Percentiles rank a stretch among this genome's conserved stretches.
phyloP scores from a whole-genome alignment of 1,140 invertebrate species.

The Delia radicum region DNA sequence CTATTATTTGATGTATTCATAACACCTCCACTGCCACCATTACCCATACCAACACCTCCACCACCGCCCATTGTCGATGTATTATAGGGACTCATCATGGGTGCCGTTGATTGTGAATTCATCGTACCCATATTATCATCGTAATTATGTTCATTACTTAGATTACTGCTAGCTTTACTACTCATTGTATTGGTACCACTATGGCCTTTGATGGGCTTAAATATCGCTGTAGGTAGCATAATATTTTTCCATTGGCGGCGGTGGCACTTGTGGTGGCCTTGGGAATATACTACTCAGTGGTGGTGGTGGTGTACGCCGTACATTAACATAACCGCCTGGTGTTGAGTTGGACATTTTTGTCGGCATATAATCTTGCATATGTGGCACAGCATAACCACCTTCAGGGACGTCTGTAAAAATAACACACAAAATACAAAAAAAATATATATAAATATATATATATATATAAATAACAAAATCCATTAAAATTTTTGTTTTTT shows the following conservation, averaged over 20 bases:
- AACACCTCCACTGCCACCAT: conserved; percentile 35
- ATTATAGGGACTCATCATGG: conserved; percentile 51
- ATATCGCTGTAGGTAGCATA: conserved; percentile 65
- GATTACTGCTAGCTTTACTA: conserved; percentile 43
- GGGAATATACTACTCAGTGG: conserved; percentile 64
- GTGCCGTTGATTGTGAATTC: conserved; percentile 51
- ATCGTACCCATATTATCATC: conserved; percentile 52
- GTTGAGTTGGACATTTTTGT: conserved; percentile 47
- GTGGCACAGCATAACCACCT: conserved; percentile 60
- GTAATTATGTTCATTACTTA: conserved; percentile 43
- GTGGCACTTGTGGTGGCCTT: conserved; percentile 63
- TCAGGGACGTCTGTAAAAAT: conserved; percentile 60
- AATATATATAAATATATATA: not conserved
- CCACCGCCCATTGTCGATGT: conserved; percentile 36
- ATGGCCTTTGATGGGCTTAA: conserved; percentile 48
- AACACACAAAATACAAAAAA: not conserved
- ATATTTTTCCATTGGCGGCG: conserved; percentile 73
- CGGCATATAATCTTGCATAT: conserved; percentile 55
- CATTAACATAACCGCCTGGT: conserved; percentile 50
- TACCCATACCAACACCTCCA: conserved; percentile 29
- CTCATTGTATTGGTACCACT: conserved; percentile 29
- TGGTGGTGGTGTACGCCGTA: conserved; percentile 53
- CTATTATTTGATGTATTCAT: conserved; percentile 14
- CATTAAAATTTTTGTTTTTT: not conserved
- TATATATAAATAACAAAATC: not conserved